A percentile compares a stretch with the other conserved stretches of the same genome.
These are phyloP conservation scores for Argyra leucocephala DNA, from an alignment of 2,888 invertebrate genomes.

Conservation along the genomic window DNA sequence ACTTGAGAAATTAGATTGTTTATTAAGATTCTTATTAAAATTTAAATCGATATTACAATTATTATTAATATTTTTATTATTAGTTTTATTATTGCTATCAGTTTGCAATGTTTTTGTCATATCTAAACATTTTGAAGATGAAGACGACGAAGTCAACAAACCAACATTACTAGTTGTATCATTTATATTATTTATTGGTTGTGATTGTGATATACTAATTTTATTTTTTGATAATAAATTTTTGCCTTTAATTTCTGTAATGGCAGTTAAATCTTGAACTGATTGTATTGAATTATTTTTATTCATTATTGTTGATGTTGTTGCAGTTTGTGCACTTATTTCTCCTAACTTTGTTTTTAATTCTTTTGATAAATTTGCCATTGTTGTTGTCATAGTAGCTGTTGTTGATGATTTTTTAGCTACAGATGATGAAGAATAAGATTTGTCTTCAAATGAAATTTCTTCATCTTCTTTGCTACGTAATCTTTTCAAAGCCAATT, in stretches of 20 bases:
- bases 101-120: too few relatives aligned
- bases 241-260: too few relatives aligned
- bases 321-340: background rate
- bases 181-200: too few relatives aligned
- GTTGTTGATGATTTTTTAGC: conserved; percentile 36
- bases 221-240: too few relatives aligned
- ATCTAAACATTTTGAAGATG: too few relatives aligned
- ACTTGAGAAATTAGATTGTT: background rate
- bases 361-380: background rate
- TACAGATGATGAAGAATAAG: conserved; percentile 27
- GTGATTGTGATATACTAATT: too few relatives aligned
- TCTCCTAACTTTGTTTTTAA: conserved; percentile 11
- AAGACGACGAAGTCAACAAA: too few relatives aligned
- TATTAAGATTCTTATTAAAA: background rate
- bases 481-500: conserved; percentile 39
- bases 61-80: conserved; percentile 9
- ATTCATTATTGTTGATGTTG: too few relatives aligned
- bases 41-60: too few relatives aligned
- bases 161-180: too few relatives aligned
- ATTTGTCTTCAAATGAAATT: conserved; percentile 27
- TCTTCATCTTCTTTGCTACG: conserved; percentile 40
- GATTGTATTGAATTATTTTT: too few relatives aligned
- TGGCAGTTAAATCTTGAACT: too few relatives aligned
- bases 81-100: background rate
- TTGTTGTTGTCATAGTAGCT: conserved; percentile 15